phyloP scores from a whole-genome alignment of 2,797 vertebrate genomes.

The Diglossa cyanea region DNA sequence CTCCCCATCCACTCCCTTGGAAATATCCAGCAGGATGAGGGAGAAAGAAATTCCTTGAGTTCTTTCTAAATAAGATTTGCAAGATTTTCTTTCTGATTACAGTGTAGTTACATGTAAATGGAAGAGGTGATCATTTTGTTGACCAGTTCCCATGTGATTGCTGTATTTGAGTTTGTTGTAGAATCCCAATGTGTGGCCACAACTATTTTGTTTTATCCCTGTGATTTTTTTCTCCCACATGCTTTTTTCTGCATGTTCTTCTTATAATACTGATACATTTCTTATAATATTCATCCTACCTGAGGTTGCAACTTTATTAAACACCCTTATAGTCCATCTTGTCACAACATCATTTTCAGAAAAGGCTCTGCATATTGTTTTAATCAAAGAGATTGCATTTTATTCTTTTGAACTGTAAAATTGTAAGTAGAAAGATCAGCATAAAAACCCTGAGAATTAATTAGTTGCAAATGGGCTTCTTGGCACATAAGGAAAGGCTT shows the following conservation, averaged over 20 bases:
- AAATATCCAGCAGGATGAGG: neutral
- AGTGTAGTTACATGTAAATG: neutral
- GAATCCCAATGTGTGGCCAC: rapidly evolving
- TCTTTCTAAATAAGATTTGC: neutral
- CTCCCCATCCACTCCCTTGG: neutral
- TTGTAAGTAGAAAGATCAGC: neutral
- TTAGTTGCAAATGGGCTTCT: constrained; percentile 9
- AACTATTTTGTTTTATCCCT: neutral
- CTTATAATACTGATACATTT: neutral
- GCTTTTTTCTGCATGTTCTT: neutral
- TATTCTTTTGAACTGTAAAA: neutral
- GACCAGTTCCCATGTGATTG: rapidly evolving
- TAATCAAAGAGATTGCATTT: constrained; percentile 9
- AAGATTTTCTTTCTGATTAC: neutral
- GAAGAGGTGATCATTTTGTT: neutral
- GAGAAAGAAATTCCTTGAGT: neutral
- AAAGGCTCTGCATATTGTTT: neutral
- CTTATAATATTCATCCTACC: neutral
- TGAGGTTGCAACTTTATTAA: constrained; percentile 1
- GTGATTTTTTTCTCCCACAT: neutral
- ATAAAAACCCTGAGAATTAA: neutral
- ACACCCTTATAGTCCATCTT: neutral
- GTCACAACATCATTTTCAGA: neutral
- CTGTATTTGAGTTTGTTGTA: neutral
- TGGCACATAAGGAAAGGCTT: neutral